Base-by-base conservation (phyloP, 2,797 vertebrate genomes). In the Nyctibius grandis region DNA sequence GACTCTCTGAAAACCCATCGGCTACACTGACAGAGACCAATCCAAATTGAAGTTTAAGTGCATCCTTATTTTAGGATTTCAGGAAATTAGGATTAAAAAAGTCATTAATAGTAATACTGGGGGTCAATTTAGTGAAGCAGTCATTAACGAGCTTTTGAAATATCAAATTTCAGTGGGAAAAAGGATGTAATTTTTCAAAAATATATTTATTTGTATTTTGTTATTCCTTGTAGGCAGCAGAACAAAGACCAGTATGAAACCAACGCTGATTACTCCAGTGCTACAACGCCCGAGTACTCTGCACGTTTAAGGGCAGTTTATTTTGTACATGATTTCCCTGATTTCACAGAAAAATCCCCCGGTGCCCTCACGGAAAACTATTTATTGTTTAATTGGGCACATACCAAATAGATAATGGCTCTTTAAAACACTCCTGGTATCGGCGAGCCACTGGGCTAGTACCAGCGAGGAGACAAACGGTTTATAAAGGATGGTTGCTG, bases 241-340 rank as follows among this genome's bases (percentile, higher is more conserved):
- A 69, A 69, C 81, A 75, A 89, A 86, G 64, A 8, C 56, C 50
- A 1, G 12, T 10, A 15, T 0, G 51, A 59, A 59, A 42, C 64
- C 51, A 20, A 4, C 0, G 57, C 36, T 19, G 60, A 1, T 6
- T 8, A 4, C 50, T 53, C 54, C 26, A 15, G 69, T 1, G 28
- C 64, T 28, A 57, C 47, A 10, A 15, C 70, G 7, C 70, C 81
- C 44, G 0, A 8, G 8, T 5, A 2, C 33, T 18, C 6, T 5
- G 26, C 61, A 4, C 14, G 0, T 9, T 26, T 17, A 34, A 34
- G 44, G 51, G 38, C 47, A 6, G 11, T 3, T 38, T 1, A 2
- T 44, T 73, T 45, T 9, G 3, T 2, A 5, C 1, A 6, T 2
- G 3, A 38, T 57, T 57, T n/a, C 50, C 5, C 9, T 11, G 16